Evolutionary conservation across 2,113 vertebrate genomes (phyloP).

Genomic region (Embiotoca jacksoni): DNA sequence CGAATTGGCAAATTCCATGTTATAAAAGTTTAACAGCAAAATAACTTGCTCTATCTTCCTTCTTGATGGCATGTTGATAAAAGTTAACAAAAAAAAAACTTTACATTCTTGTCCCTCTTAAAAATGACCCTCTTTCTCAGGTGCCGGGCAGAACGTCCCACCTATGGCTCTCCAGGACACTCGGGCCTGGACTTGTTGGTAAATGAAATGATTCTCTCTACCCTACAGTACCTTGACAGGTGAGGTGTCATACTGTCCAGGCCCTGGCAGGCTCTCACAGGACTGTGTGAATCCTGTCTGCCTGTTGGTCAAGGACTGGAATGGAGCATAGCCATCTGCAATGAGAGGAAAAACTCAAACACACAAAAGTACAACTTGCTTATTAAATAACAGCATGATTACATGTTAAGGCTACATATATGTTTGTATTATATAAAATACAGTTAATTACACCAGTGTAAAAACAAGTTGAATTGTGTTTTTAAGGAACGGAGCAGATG

Average conservation of each 20-base stretch:
- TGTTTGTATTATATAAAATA: no score
- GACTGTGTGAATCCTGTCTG: slow-evolving; percentile 59
- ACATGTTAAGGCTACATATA: no score
- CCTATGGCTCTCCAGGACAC: background rate
- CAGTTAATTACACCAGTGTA: no score
- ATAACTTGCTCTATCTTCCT: no score
- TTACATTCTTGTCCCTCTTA: no score
- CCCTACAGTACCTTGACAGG: slow-evolving; percentile 78
- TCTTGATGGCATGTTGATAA: no score
- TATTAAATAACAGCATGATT: background rate
- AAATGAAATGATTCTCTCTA: background rate
- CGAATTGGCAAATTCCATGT: no score
- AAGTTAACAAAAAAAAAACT: no score
- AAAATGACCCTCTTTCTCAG: background rate
- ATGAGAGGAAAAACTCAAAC: background rate
- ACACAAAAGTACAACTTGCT: background rate
- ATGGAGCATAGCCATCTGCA: slow-evolving; percentile 88
- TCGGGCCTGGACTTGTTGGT: background rate
- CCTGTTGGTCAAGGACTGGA: slow-evolving; percentile 85
- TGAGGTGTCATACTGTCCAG: slow-evolving; percentile 84
- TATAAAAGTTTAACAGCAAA: no score
- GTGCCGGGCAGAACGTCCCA: no score
- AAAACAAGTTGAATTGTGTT: no score
- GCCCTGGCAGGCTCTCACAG: slow-evolving; percentile 79
- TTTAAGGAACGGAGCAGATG: no score